Evolutionary conservation across 2,888 invertebrate species (phyloP).

Genomic region (Nephrotoma guestfalica): DNA sequence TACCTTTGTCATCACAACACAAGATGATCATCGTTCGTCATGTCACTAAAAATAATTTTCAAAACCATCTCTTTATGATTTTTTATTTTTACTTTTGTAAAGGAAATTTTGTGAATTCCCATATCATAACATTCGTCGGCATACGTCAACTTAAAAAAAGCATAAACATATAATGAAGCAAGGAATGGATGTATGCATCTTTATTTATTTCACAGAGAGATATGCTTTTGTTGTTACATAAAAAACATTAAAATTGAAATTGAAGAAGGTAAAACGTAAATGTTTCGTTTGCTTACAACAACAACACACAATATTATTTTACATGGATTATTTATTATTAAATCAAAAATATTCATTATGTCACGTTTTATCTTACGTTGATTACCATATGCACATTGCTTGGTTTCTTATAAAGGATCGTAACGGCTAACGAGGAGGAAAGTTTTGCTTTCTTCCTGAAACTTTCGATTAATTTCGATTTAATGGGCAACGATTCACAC

Average conservation of each 20-base stretch:
- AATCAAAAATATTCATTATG: conserved; percentile 4
- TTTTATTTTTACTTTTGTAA: background rate
- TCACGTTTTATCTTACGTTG: background rate
- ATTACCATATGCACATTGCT: background rate
- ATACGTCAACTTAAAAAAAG: background rate
- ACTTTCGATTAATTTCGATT: background rate
- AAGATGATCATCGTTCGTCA: background rate
- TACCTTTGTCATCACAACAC: background rate
- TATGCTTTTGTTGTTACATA: background rate
- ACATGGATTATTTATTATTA: conserved; percentile 4
- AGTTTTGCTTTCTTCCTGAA: background rate
- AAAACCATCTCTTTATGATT: background rate
- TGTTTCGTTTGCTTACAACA: background rate
- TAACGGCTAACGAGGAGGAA: background rate
- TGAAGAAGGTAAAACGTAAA: background rate
- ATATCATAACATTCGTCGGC: background rate
- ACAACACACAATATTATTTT: background rate
- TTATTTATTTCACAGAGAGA: background rate
- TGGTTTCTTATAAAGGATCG: background rate
- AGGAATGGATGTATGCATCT: background rate
- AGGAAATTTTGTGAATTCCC: background rate
- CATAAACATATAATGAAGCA: background rate
- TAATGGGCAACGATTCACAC: background rate
- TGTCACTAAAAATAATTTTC: background rate
- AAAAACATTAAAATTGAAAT: background rate